Conservation (phyloP, 2,797 vertebrate genomes). For the Acanthurus tractus region DNA sequence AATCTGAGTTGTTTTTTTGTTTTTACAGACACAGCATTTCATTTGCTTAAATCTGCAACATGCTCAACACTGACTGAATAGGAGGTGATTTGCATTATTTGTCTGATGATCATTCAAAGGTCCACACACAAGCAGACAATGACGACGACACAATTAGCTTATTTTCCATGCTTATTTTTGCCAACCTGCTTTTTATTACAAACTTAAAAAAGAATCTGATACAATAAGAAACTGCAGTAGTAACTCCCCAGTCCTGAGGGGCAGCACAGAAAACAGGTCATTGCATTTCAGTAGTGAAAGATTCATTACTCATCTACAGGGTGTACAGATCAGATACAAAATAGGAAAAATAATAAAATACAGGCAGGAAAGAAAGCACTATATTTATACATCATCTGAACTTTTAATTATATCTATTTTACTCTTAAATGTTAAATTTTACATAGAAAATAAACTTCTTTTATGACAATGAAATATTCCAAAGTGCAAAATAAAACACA, state of each 20-base stretch:
- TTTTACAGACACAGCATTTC: neutral
- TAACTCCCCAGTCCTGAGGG: conserved; percentile 79
- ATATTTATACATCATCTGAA: conserved; percentile 77
- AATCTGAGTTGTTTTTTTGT: conserved; percentile 14
- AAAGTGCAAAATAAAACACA: conserved; percentile 84
- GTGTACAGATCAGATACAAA: conserved; percentile 84
- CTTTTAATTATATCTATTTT: conserved; percentile 76
- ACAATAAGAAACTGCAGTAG: conserved; percentile 98
- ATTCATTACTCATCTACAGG: conserved; percentile 81
- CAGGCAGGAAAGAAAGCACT: conserved; percentile 82
- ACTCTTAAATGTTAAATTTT: conserved; percentile 77
- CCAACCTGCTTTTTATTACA: conserved; percentile 95
- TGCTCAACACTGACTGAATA: neutral
- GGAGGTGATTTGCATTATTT: neutral
- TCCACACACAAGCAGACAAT: conserved; percentile 21
- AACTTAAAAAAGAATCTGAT: conserved; percentile 98
- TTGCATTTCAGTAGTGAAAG: conserved; percentile 88
- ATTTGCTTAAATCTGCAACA: conserved; percentile 29
- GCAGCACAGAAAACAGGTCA: conserved; percentile 87
- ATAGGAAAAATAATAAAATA: conserved; percentile 82
- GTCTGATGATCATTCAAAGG: neutral
- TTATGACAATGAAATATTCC: conserved; percentile 83
- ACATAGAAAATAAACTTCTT: conserved; percentile 86
- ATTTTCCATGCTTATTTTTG: conserved; percentile 81
- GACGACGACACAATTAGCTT: conserved; percentile 65